A percentile compares a stretch with the other conserved stretches of the same genome.
Conservation (phyloP, 2,113 vertebrate species). For the Acrocephalus arundinaceus region DNA sequence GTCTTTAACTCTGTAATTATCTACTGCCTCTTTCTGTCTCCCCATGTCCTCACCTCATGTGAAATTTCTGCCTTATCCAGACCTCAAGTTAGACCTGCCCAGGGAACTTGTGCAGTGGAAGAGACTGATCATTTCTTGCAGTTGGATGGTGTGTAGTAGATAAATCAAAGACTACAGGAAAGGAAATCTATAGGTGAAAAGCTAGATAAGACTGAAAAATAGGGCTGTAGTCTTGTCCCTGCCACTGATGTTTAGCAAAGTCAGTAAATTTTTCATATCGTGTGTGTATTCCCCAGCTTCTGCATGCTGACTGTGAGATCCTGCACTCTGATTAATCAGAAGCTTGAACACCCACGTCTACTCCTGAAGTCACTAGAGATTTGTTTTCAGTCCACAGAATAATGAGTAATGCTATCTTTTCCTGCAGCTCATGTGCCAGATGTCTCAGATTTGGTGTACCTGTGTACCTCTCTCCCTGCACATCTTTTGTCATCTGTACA, state of each 20-base stretch:
- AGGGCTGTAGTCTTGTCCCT: neutral
- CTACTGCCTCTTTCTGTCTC: neutral
- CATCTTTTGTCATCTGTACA: neutral
- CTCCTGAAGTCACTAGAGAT: slow-evolving; percentile 18
- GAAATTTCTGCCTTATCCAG: neutral
- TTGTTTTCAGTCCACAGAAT: neutral
- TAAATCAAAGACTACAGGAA: neutral
- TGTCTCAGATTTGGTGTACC: slow-evolving; percentile 16
- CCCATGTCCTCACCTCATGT: neutral
- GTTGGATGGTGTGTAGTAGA: neutral
- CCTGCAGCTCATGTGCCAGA: slow-evolving; percentile 10
- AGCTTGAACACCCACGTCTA: slow-evolving; percentile 5
- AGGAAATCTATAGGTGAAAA: neutral
- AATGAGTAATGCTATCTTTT: slow-evolving; percentile 1
- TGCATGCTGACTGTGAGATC: neutral
- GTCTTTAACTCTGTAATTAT: neutral
- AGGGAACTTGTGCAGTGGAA: neutral
- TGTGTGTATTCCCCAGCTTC: neutral
- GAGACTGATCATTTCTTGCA: neutral
- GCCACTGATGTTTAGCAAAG: neutral
- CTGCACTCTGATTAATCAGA: slow-evolving; percentile 38
- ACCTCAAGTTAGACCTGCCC: neutral
- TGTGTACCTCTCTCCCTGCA: neutral
- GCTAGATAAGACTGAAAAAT: slow-evolving; percentile 38
- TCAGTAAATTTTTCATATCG: slow-evolving; percentile 15